Percentiles rank a stretch among this genome's conserved stretches.
phyloP scores from a whole-genome alignment of 2,113 vertebrate species.

The Varanus salvator region DNA sequence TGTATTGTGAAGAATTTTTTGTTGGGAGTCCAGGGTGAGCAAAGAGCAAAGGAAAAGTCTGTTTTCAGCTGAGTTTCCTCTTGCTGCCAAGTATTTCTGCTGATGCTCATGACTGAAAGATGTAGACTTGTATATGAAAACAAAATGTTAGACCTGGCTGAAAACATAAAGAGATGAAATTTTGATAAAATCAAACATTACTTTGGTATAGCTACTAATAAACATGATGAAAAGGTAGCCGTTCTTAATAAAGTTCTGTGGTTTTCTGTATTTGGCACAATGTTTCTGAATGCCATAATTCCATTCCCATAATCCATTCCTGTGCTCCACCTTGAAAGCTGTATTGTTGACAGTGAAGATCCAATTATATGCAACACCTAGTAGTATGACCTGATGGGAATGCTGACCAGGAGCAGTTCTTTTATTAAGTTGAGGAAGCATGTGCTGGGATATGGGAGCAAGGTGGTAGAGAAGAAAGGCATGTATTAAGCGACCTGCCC shows the following conservation, averaged over 20 bases:
- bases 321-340: neutral
- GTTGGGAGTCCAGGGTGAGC: neutral
- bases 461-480: too few relatives aligned
- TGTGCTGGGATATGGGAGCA: too few relatives aligned
- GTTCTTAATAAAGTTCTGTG: neutral
- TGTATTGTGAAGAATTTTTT: neutral
- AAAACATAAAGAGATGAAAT: neutral
- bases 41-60: neutral
- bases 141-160: neutral
- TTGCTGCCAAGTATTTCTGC: rapidly evolving
- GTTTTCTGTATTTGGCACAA: neutral
- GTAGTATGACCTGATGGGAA: too few relatives aligned
- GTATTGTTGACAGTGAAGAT: neutral
- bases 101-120: neutral
- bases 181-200: neutral
- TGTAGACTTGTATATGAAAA: too few relatives aligned
- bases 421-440: too few relatives aligned
- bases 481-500: too few relatives aligned
- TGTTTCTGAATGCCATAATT: too few relatives aligned
- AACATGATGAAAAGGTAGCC: neutral
- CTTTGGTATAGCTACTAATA: neutral
- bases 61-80: neutral
- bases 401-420: too few relatives aligned
- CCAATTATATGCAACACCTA: too few relatives aligned
- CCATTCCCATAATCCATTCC: neutral